Evolutionary conservation across 2,888 invertebrate species (phyloP), one percentile per base, ranked within the genome.

Genomic region (Apamea sordens): DNA sequence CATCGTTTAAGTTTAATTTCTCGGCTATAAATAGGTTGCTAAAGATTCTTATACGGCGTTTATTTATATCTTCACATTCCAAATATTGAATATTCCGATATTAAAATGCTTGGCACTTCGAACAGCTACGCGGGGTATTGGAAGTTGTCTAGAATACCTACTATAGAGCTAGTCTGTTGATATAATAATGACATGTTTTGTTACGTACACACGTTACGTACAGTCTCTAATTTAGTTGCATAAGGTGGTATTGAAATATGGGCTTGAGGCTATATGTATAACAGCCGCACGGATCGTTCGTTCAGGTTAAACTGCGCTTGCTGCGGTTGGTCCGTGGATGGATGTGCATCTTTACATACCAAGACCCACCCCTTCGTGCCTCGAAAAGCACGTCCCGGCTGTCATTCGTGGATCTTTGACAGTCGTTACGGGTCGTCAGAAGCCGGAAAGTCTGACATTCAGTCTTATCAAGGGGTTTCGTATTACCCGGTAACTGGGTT

Each of bases 51-150:
- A 15, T 3, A 59, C 41, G 6, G n/a, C 28, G 28, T 79, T 76
- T 77, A 79, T 79, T 61, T 79, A 41, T 61, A 79, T 59, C 36
- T 18, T 79, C 68, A 41, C 47, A 78, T 78, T 80, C 50, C 69
- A 32, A 68, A 24, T 68, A 68, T 79, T 50, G 80, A 80, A 47
- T 61, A 80, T 78, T 59, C 50, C 13, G 41, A 61, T 78, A 78
- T 78, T 78, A 78, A 80, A 78, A 61, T 69, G 69, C 41, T 47
- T 69, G 80, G 77, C 59, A 68, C 4, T 47, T 79, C 36, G 8
- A 79, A 47, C 65, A 53, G 41, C 41, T 21, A 15, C 2, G 21
- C 1, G 21, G 2, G 5, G 21, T 56, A 11, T 32, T 21, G 4
- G 44, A 41, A 50, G n/a, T 15, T 24, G 15, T 56, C 32, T n/a